phyloP scores from a whole-genome alignment of 2,797 vertebrate genomes.

The Pristis pectinata region DNA sequence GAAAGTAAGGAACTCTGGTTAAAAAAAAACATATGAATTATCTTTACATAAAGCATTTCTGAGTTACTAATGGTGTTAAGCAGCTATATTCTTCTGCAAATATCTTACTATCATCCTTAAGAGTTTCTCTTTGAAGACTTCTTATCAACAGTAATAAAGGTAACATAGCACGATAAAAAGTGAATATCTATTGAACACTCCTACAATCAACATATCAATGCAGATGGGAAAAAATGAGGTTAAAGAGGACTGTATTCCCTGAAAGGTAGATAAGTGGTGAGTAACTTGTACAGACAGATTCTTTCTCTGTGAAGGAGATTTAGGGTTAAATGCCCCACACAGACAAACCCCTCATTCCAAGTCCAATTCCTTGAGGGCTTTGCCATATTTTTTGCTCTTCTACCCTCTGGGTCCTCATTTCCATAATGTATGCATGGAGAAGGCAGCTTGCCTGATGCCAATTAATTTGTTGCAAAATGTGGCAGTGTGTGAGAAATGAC shows the following conservation, averaged over 20 bases:
- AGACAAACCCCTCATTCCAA: not conserved
- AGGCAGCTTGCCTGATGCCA: conserved; percentile 28
- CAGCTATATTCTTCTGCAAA: not conserved
- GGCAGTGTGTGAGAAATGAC: conserved; percentile 33
- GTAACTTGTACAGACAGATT: conserved; percentile 11
- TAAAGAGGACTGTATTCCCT: not conserved
- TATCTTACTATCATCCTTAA: not conserved
- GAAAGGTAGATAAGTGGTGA: not conserved
- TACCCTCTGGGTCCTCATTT: conserved; percentile 17
- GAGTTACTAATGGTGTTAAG: not conserved
- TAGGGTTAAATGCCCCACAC: not conserved
- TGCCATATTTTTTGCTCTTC: conserved; percentile 19
- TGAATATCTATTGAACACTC: not conserved
- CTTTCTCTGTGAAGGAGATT: not conserved
- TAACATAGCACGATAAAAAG: not conserved
- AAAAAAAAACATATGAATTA: not conserved
- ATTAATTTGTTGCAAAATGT: conserved; percentile 35
- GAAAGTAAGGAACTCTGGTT: not conserved
- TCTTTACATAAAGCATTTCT: not conserved
- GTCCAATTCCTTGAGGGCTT: conserved; percentile 15
- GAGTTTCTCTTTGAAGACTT: not conserved
- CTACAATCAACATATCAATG: not conserved
- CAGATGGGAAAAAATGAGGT: not conserved
- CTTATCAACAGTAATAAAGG: not conserved
- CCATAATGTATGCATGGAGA: conserved; percentile 32